These are phyloP conservation scores for Malurus cyaneus DNA, from an alignment of 2,113 vertebrate genomes.

Conservation along the genomic window DNA sequence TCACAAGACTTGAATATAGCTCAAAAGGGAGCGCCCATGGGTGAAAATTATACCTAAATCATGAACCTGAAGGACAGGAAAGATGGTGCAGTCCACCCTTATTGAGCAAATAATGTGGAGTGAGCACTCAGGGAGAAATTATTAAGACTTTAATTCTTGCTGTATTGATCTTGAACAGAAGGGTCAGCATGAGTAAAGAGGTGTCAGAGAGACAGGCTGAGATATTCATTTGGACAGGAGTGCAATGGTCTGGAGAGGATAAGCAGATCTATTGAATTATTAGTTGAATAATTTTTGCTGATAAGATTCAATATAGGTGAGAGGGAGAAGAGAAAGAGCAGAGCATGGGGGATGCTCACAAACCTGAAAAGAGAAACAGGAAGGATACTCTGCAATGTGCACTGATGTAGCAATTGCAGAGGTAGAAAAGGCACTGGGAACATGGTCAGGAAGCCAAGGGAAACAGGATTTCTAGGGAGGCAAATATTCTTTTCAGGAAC, in stretches of 20 bases:
- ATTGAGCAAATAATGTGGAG: neutral
- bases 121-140: constrained; percentile 34
- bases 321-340: neutral
- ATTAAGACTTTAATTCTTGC: constrained; percentile 52
- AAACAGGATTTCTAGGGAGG: neutral
- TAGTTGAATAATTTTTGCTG: constrained; percentile 15
- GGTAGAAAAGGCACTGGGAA: neutral
- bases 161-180: constrained; percentile 34
- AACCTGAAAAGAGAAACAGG: neutral
- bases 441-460: neutral
- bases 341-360: neutral
- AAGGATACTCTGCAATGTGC: neutral
- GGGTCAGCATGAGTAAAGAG: constrained; percentile 3
- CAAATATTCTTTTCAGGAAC: neutral
- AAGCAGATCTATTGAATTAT: constrained; percentile 21
- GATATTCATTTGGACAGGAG: constrained; percentile 4
- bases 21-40: neutral
- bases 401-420: neutral
- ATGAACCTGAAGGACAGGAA: constrained; percentile 7
- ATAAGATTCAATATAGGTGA: neutral
- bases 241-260: neutral
- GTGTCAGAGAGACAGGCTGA: constrained; percentile 9
- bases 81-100: neutral
- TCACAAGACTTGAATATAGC: neutral
- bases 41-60: constrained; percentile 2